Conservation (phyloP, 2,888 invertebrate species). For the Tetranychus truncatus region DNA sequence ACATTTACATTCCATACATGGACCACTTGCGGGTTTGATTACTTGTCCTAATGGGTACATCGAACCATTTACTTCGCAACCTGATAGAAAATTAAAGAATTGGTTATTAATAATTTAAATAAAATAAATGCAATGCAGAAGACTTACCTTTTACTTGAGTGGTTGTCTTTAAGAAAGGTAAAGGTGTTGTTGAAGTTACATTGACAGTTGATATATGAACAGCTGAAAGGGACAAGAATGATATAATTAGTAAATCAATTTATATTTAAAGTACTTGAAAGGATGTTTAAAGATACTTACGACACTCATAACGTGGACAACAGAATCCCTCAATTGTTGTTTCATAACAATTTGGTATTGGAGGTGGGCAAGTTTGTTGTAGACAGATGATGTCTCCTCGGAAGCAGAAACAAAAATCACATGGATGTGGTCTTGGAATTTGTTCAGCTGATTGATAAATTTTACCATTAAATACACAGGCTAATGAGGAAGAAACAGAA, state of each 20-base stretch:
- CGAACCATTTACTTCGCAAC: conserved; percentile 66
- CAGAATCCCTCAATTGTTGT: conserved; percentile 84
- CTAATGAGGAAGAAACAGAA: conserved; percentile 31
- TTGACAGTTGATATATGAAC: conserved; percentile 18
- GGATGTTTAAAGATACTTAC: conserved; percentile 26
- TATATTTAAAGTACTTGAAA: neutral
- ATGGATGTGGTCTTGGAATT: conserved; percentile 79
- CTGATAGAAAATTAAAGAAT: conserved; percentile 31
- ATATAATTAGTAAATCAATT: neutral
- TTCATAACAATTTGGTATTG: conserved; percentile 73
- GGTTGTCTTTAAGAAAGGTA: conserved; percentile 13
- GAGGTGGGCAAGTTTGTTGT: conserved; percentile 85
- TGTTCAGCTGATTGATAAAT: conserved; percentile 84
- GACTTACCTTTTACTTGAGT: conserved; percentile 12
- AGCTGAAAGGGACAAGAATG: conserved; percentile 8
- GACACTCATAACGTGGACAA: conserved; percentile 82
- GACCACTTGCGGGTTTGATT: conserved; percentile 66
- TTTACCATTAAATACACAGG: conserved; percentile 76
- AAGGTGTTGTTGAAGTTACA: conserved; percentile 15
- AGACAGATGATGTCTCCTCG: conserved; percentile 83
- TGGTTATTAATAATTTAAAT: neutral
- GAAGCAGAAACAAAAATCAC: conserved; percentile 92
- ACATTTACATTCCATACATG: conserved; percentile 86
- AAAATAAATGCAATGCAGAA: neutral
- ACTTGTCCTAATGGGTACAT: conserved; percentile 68